Evolutionary conservation across 2,797 vertebrate genomes (phyloP).

Genomic region (Rhinatrema bivittatum): DNA sequence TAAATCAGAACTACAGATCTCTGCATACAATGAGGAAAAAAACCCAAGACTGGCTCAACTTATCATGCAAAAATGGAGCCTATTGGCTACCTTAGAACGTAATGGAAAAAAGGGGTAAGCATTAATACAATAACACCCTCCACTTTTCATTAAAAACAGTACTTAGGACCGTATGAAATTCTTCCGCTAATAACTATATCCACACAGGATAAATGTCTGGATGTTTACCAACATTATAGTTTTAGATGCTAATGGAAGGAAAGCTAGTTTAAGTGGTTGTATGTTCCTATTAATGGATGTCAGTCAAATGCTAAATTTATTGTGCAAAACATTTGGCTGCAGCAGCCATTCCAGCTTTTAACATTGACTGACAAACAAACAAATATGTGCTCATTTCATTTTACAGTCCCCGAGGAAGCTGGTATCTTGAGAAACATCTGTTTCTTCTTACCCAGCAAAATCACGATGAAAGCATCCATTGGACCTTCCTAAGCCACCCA

Average conservation of each 20-base stretch:
- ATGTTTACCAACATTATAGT: neutral
- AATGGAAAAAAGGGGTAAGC: no score
- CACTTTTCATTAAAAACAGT: no score
- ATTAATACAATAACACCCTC: no score
- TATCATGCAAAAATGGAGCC: no score
- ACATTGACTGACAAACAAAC: neutral
- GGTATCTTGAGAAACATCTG: conserved; percentile 1
- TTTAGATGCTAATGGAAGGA: neutral
- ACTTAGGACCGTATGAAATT: no score
- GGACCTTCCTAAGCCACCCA: neutral
- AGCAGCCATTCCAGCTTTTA: neutral
- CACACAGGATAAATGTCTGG: neutral
- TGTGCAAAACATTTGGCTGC: neutral
- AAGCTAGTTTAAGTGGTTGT: neutral
- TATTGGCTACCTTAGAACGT: no score
- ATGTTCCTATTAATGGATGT: neutral
- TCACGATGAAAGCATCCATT: conserved; percentile 4
- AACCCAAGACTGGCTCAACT: no score
- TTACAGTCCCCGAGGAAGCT: no score
- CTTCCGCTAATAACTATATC: neutral
- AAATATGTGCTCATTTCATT: no score
- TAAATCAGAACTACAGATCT: no score
- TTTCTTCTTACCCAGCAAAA: conserved; percentile 2
- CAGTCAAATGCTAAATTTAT: neutral
- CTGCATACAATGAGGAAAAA: no score